Conservation (phyloP, 1,140 invertebrate genomes). For the Drosophila pectinifera region DNA sequence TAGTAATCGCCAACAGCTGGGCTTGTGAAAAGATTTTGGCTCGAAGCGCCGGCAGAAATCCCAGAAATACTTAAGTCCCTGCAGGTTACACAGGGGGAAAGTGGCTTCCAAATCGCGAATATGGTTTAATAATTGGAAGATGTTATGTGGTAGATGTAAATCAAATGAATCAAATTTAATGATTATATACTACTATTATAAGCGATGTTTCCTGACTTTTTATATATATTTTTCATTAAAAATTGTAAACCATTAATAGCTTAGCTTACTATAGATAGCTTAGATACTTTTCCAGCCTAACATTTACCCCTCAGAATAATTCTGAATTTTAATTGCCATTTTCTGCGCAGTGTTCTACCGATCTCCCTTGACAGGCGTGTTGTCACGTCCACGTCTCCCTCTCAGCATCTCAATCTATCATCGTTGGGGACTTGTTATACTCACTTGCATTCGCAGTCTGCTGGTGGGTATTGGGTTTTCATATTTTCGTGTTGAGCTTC, state of each 20-base stretch:
- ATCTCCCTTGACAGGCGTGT: conserved; percentile 14
- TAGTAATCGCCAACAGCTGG: conserved; percentile 53
- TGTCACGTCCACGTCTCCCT: conserved; percentile 43
- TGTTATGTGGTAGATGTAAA: too few species aligned
- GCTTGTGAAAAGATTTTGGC: not conserved
- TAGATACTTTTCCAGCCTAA: not conserved
- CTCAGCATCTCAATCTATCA: conserved; percentile 42
- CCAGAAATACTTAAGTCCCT: too few species aligned
- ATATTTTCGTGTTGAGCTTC: conserved; percentile 46
- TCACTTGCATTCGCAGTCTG: conserved; percentile 15
- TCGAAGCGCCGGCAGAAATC: conserved; percentile 2
- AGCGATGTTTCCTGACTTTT: not conserved
- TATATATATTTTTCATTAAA: not conserved
- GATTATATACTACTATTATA: too few species aligned
- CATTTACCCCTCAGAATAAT: not conserved
- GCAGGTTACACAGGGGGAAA: conserved; percentile 2
- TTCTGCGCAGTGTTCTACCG: conserved; percentile 9
- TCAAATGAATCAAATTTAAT: too few species aligned
- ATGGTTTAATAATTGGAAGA: too few species aligned
- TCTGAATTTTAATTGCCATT: not conserved
- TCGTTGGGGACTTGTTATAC: conserved; percentile 48
- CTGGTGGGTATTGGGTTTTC: conserved; percentile 33
- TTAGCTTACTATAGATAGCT: too few species aligned
- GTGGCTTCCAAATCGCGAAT: not conserved
- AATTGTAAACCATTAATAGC: too few species aligned